Percentiles rank a stretch among this genome's conserved stretches.
These are phyloP conservation scores for Nipponacmea schrenckii DNA, from an alignment of 2,888 invertebrate genomes.

Conservation along the genomic window DNA sequence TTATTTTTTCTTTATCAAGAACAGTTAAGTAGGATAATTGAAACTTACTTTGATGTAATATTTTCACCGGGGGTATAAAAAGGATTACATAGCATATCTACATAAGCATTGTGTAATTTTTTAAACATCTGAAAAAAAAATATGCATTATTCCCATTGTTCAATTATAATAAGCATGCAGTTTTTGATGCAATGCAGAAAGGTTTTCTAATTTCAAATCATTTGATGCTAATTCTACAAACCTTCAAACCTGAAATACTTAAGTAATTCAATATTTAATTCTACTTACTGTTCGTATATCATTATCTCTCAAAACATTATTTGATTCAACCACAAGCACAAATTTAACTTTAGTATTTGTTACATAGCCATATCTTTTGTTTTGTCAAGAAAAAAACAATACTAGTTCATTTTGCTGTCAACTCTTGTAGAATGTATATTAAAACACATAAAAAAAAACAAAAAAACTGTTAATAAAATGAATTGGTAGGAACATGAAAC, in stretches of 20 bases:
- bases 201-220: neutral
- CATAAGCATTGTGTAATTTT: conserved; percentile 89
- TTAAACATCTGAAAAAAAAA: conserved; percentile 78
- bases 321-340: conserved; percentile 91
- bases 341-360: conserved; percentile 97
- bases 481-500: neutral
- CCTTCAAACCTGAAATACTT: neutral
- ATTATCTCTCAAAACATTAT: conserved; percentile 88
- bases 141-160: neutral
- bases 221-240: neutral
- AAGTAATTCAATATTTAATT: neutral
- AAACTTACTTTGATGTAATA: conserved; percentile 83
- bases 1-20: too few relatives aligned
- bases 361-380: conserved; percentile 80
- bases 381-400: conserved; percentile 67
- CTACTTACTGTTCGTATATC: conserved; percentile 85
- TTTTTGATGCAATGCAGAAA: neutral
- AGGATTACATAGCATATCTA: conserved; percentile 95
- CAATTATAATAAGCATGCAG: neutral
- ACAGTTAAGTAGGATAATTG: too few relatives aligned
- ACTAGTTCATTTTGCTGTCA: too few relatives aligned
- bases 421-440: neutral
- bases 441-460: neutral
- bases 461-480: neutral
- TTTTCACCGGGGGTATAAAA: conserved; percentile 94